Evolutionary conservation across 2,113 vertebrate species (phyloP), one percentile per base, ranked within the genome.

Genomic region (Felis catus): DNA sequence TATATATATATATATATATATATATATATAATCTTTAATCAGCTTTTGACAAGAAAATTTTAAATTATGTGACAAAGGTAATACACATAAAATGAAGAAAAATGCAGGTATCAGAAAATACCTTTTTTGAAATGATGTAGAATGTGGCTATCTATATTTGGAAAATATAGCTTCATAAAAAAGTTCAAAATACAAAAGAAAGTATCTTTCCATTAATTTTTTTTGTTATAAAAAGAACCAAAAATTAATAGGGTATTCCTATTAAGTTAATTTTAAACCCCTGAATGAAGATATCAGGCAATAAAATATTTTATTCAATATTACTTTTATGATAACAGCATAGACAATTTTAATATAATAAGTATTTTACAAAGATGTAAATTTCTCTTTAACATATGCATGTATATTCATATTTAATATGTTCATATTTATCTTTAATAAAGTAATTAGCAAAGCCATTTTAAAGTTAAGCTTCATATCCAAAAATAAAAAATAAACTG

Each of bases 141-240:
- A 85, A 90, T n/a, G 33, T 73, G 19, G 13, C 27, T 58, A 83
- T 91, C 39, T 79, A 53, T 55, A 89, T 66, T 33, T 81, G 2
- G 48, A 74, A 95, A 97, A 95, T 66, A 94, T 8, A 7, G 25
- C 48, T n/a, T 45, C 81, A 58, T 89, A 97, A 79, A 58, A 91
- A 94, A 68, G 10, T 96, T 79, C 48, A 94, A 89, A 78, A 79
- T 94, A 89, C 33, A 98, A 61, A 73, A 70, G 51, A 31, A 83
- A 98, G 8, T 48, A 58, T 4, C 2, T 79, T 68, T 88, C 51
- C 11, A 83, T 1, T 61, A 48, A 70, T 70, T 94, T 97, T 73
- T 89, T 55, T 74, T 39, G 21, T 61, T 86, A 61, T 14, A 83
- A 41, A 90, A 88, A 73, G 4, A 58, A 86, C 11, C 16, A 83